Base-by-base conservation (phyloP, 2,888 invertebrate species). In the Chrysina gloriosa region DNA sequence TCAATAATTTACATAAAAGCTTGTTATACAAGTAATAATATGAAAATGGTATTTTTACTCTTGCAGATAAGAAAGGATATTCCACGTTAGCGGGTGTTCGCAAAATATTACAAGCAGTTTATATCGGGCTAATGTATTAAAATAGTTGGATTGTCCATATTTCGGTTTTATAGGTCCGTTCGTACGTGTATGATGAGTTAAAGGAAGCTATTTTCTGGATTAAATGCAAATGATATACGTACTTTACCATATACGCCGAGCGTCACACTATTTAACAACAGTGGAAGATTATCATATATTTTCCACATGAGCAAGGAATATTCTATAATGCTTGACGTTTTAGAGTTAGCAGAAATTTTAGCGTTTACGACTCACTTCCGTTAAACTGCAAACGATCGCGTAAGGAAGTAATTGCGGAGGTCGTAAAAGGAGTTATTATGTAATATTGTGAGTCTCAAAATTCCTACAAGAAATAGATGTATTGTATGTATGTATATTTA, bases 161-260 rank as follows among this genome's bases (percentile, higher is more conserved):
- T 61, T 61, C 58, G 39, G 27, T 61, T 61, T 61, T 61, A 61
- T 61, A 61, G 42, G 58, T 27, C 27, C 42, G n/a, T 61, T 61
- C 45, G 36, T 61, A 25, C 42, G 27, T 42, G 42, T 61, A 61
- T 19, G 58, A 61, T 61, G 58, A 61, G 58, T 61, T 42, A 52
- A 64, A 27, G 50, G 39, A 52, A 64, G 64, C 64, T 52, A 64
- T 64, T 64, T 64, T 36, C 64, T 34, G 47, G 39, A 64, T 64
- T 64, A 64, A 64, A 64, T 64, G 64, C 64, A 64, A 64, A 64
- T 64, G 64, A 61, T 42, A 42, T 61, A 52, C 23, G 16, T 52
- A 52, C 52, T 31, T 31, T 9, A 48, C 48, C n/a, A 21, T 52
- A 52, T 31, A 31, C 11, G 9, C 9, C 9, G 31, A 2, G 23